Evolutionary conservation across 2,113 vertebrate species (phyloP).

Genomic region (Pristiophorus japonicus): DNA sequence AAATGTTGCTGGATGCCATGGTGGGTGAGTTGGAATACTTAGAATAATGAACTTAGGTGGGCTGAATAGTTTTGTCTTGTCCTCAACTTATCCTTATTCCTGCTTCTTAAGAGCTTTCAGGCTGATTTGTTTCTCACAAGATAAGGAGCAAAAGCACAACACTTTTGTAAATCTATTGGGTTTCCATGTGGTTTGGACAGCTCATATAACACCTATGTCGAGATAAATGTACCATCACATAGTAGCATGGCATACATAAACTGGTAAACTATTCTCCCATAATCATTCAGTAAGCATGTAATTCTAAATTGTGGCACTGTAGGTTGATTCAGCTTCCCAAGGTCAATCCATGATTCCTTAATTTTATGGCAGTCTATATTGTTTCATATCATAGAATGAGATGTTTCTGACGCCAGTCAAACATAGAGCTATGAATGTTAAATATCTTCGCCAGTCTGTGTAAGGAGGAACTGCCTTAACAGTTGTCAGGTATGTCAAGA

Average conservation of each 20-base stretch:
- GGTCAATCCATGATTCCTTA: not conserved
- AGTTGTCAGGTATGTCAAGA: not conserved
- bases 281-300: not conserved
- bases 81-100: not conserved
- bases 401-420: not conserved
- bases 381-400: not conserved
- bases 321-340: not conserved
- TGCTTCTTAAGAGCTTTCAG: not conserved
- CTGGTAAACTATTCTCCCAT: not conserved
- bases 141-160: not conserved
- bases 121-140: not conserved
- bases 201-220: not conserved
- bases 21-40: not conserved
- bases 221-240: not conserved
- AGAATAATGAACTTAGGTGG: not conserved
- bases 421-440: not conserved
- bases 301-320: not conserved
- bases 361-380: not conserved
- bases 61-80: not conserved
- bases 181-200: not conserved
- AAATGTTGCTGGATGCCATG: not conserved
- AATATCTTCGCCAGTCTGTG: not conserved
- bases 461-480: not conserved
- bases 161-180: not conserved
- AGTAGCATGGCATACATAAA: not conserved